Conservation (phyloP, 2,797 vertebrate genomes). For the Gephyroberyx darwinii region DNA sequence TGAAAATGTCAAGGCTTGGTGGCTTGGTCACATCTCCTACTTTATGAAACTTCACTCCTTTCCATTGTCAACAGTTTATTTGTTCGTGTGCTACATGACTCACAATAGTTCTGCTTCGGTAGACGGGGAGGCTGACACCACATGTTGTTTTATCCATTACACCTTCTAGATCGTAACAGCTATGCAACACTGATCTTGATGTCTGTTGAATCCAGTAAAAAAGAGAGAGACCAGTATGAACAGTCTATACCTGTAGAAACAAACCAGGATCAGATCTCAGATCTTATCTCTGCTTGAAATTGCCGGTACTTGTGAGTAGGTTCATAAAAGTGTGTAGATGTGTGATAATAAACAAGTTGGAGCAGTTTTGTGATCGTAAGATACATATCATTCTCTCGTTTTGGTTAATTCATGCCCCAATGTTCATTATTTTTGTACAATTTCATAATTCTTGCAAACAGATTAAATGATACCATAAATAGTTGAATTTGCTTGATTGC, state of each 20-base stretch:
- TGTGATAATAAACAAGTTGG: too few relatives aligned
- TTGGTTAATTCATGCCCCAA: too few relatives aligned
- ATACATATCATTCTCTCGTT: background rate
- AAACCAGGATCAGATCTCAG: background rate
- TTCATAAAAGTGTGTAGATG: too few relatives aligned
- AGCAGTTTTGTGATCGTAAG: background rate
- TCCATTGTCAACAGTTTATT: background rate
- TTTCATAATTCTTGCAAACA: too few relatives aligned
- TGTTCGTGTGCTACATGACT: conserved; percentile 39
- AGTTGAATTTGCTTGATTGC: too few relatives aligned
- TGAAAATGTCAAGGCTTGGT: background rate
- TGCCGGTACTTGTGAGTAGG: background rate
- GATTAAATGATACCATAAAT: too few relatives aligned
- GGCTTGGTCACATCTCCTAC: background rate
- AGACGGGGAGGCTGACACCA: conserved; percentile 74
- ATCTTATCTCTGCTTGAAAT: background rate
- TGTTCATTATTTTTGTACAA: too few relatives aligned
- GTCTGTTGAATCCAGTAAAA: conserved; percentile 48
- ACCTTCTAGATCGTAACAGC: conserved; percentile 54
- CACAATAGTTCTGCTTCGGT: conserved; percentile 65
- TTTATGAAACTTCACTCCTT: background rate
- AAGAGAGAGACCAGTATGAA: background rate
- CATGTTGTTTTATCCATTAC: conserved; percentile 65
- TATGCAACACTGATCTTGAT: conserved; percentile 43
- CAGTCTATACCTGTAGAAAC: too few relatives aligned